Percentiles rank a stretch among this genome's conserved stretches.
Evolutionary conservation across 2,113 vertebrate genomes (phyloP).

Genomic region (Pangasianodon hypophthalmus): DNA sequence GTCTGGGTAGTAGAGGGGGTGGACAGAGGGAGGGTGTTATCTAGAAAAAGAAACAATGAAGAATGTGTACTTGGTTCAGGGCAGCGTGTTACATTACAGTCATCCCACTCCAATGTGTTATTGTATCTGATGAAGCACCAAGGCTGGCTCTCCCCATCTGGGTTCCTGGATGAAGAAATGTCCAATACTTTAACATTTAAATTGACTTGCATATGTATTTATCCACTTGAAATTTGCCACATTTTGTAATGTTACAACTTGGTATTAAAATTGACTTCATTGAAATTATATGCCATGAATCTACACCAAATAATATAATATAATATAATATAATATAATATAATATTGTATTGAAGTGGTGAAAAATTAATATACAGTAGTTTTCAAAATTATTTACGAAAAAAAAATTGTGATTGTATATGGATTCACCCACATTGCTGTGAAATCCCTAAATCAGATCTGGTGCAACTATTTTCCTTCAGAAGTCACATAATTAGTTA

Average conservation of each 20-base stretch:
- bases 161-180: constrained; percentile 56
- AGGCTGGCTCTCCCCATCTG: constrained; percentile 62
- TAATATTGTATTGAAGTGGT: no score
- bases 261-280: background rate
- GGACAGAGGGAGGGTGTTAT: background rate
- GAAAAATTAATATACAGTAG: no score
- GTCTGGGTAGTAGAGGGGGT: background rate
- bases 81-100: constrained; percentile 59
- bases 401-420: background rate
- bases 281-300: background rate
- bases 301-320: background rate
- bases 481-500: background rate
- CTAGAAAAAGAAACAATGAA: background rate
- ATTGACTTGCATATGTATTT: background rate
- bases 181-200: background rate
- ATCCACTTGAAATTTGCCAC: background rate
- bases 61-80: constrained; percentile 28
- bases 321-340: no score
- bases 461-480: background rate
- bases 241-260: no score
- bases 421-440: background rate
- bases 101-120: constrained; percentile 44
- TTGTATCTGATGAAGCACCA: constrained; percentile 61
- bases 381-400: no score
- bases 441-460: background rate